Evolutionary conservation across 2,888 invertebrate genomes (phyloP).

Genomic region (Amphipyra tragopoginis): DNA sequence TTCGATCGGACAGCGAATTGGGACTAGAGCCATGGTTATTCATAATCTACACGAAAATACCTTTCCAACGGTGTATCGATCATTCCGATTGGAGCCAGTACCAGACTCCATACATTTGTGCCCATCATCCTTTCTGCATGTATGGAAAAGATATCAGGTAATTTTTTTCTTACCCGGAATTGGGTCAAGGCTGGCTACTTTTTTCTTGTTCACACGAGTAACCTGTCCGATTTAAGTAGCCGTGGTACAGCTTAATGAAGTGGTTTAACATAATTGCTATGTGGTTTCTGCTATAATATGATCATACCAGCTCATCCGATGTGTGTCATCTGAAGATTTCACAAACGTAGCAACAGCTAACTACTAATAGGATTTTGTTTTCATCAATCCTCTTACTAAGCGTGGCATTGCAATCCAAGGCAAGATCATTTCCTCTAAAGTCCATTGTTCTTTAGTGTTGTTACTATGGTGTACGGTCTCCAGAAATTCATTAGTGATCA

Average conservation of each 20-base stretch:
- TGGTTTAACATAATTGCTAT: not conserved
- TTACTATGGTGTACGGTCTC: no score
- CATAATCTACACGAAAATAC: no score
- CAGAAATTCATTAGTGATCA: no score
- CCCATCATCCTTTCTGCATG: slow-evolving; percentile 15
- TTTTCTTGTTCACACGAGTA: slow-evolving; percentile 15
- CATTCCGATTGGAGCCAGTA: no score
- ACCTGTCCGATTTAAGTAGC: slow-evolving; percentile 22
- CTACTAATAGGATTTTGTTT: not conserved
- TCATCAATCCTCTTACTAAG: not conserved
- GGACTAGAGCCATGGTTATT: no score
- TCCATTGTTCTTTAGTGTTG: no score
- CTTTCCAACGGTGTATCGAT: no score
- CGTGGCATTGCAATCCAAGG: no score
- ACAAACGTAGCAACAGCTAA: not conserved
- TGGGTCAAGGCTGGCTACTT: slow-evolving; percentile 29
- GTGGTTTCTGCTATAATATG: slow-evolving; percentile 8
- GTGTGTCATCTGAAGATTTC: slow-evolving; percentile 1
- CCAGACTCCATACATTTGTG: no score
- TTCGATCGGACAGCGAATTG: no score
- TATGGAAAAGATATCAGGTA: slow-evolving; percentile 3
- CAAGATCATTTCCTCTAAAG: no score
- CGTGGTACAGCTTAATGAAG: slow-evolving; percentile 24
- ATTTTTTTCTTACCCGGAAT: slow-evolving; percentile 17
- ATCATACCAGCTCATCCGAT: slow-evolving; percentile 1